Base-by-base conservation (phyloP, 2,797 vertebrate genomes). In the Peromyscus attwateri region DNA sequence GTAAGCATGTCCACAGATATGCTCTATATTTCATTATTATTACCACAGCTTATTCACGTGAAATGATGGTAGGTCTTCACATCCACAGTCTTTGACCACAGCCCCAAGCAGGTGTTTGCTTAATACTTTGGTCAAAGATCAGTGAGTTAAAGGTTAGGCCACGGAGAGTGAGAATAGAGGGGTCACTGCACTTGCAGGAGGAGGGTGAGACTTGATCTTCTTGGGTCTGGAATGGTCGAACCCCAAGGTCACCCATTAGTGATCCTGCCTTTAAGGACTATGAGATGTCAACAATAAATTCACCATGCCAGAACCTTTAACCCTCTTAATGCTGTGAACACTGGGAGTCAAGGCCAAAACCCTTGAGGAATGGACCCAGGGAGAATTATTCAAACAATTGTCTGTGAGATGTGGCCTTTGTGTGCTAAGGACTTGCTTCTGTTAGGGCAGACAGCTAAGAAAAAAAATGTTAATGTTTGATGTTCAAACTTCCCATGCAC, bases 231-330 rank as follows among this genome's bases (percentile, higher is more conserved):
- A 99, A 99, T 14, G 98, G 99, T 99, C 98, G 98, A 99, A 99
- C 99, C 99, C 99, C 99, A 99, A 99, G 99, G 99, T 99, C 99
- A 99, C 99, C 99, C 99, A 99, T 99, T 99, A 99, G 99, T 99
- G 99, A 99, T 99, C 99, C 98, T 98, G 98, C 98, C 98, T 98
- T 98, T 99, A 99, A 98, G 98, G 98, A 98, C 99, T 98, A 98
- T 97, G 98, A 99, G 99, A 99, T 97, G 98, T 98, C 98, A 94
- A 99, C 99, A 99, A 99, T 99, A 99, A 99, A 99, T 99, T 99
- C 99, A 99, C 99, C 98, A 96, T 98, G 95, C 98, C 98, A 92
- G 98, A 99, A 99, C 99, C 99, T 99, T 99, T 99, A 99, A 99
- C 99, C 99, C 99, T 99, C 98, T 99, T 99, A 99, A 99, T 99